Conservation (phyloP, 2,113 vertebrate species). For the Catharus minimus region DNA sequence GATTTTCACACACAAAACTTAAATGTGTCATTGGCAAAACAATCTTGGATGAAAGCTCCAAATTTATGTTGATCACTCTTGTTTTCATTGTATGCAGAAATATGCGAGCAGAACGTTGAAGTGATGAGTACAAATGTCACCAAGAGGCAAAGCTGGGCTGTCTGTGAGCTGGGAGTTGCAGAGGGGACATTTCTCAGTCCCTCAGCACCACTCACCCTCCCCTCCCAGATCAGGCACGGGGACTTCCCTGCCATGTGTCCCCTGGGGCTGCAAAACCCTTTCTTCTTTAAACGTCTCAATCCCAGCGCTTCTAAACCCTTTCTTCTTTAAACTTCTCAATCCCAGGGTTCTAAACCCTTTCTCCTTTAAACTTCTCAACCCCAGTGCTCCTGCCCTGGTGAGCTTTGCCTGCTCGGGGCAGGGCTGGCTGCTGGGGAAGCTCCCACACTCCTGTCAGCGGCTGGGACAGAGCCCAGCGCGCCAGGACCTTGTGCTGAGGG, state of each 20-base stretch:
- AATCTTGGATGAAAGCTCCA: background rate
- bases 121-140: background rate
- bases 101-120: background rate
- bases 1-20: background rate
- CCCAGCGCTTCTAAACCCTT: rapidly evolving
- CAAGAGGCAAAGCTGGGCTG: background rate
- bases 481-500: rapidly evolving
- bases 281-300: background rate
- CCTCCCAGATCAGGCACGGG: rapidly evolving
- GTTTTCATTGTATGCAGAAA: background rate
- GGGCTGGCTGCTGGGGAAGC: background rate
- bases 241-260: background rate
- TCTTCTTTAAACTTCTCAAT: too few species aligned
- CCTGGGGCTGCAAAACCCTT: background rate
- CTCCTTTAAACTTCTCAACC: too few species aligned
- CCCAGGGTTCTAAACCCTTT: too few species aligned
- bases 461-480: background rate
- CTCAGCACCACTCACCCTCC: rapidly evolving
- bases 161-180: background rate
- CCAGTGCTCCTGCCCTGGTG: rapidly evolving
- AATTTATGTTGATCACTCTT: background rate
- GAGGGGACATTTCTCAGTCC: background rate
- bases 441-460: rapidly evolving
- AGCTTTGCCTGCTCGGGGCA: background rate
- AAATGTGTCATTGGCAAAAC: background rate